phyloP scores from a whole-genome alignment of 1,140 invertebrate genomes.

The Aphis craccivora region DNA sequence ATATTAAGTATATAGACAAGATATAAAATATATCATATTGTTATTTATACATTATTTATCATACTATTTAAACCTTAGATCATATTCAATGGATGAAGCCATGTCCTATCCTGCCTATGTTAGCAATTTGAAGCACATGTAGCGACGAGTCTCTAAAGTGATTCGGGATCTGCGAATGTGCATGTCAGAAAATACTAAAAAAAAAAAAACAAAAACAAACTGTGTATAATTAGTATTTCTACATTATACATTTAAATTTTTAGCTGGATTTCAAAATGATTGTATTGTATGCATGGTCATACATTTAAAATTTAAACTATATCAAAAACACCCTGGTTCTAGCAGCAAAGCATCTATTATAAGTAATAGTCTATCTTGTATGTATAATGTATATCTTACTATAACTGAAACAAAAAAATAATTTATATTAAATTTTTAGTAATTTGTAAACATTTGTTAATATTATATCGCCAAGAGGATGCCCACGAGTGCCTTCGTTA shows the following conservation, averaged over 20 bases:
- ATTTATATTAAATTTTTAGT: slow-evolving; percentile 63
- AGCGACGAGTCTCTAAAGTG: too few species aligned
- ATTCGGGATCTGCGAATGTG: too few species aligned
- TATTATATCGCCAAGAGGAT: slow-evolving; percentile 93
- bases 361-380: slow-evolving; percentile 70
- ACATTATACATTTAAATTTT: slow-evolving; percentile 59
- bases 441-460: slow-evolving; percentile 89
- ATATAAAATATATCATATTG: too few species aligned
- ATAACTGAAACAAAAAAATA: not conserved
- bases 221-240: not conserved
- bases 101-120: too few species aligned
- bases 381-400: slow-evolving; percentile 63
- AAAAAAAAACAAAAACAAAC: not conserved
- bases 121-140: too few species aligned
- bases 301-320: slow-evolving; percentile 72
- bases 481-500: slow-evolving; percentile 95
- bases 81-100: too few species aligned
- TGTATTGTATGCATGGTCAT: slow-evolving; percentile 87
- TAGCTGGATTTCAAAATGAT: slow-evolving; percentile 68
- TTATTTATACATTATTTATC: too few species aligned
- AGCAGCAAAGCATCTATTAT: slow-evolving; percentile 76
- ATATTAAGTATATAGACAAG: too few species aligned
- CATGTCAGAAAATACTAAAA: not conserved
- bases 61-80: too few species aligned
- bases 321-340: slow-evolving; percentile 73